These are phyloP conservation scores for Caenorhabditis imperialis DNA, from an alignment of 2,888 invertebrate species.

Conservation along the genomic window DNA sequence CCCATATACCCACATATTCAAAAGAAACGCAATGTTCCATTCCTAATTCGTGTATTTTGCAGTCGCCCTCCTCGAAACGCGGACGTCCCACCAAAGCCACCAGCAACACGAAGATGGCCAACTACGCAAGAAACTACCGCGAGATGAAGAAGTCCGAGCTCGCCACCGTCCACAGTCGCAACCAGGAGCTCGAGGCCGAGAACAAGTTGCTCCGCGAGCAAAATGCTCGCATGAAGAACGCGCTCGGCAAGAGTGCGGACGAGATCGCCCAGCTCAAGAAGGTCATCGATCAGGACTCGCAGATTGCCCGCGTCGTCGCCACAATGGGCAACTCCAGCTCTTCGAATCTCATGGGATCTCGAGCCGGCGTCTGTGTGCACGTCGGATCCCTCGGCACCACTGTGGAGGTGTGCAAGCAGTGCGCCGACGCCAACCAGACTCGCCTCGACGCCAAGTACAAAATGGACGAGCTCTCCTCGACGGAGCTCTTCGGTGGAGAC, in stretches of 20 bases:
- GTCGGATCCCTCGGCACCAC: constrained; percentile 47
- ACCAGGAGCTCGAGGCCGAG: constrained; percentile 52
- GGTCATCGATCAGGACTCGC: constrained; percentile 52
- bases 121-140: constrained; percentile 69
- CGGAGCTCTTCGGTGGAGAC: constrained; percentile 43
- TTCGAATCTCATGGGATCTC: background rate
- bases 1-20: background rate
- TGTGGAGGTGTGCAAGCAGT: constrained; percentile 51
- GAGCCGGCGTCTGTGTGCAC: constrained; percentile 49
- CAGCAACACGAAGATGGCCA: constrained; percentile 66
- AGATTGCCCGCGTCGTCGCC: constrained; percentile 57
- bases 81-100: constrained; percentile 63
- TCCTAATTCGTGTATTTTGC: constrained; percentile 13
- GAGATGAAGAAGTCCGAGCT: constrained; percentile 67
- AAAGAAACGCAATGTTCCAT: background rate
- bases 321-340: constrained; percentile 26
- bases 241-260: constrained; percentile 14
- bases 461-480: constrained; percentile 3
- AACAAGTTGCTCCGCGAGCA: constrained; percentile 34
- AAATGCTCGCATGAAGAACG: constrained; percentile 32
- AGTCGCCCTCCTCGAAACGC: constrained; percentile 42
- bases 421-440: constrained; percentile 33
- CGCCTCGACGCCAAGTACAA: constrained; percentile 32
- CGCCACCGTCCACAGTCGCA: constrained; percentile 22
- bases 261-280: constrained; percentile 38